A percentile compares a stretch with the other conserved stretches of the same genome.
These are phyloP conservation scores for Macrostomum cliftonense DNA, from an alignment of 2,888 invertebrate genomes.

Conservation along the genomic window DNA sequence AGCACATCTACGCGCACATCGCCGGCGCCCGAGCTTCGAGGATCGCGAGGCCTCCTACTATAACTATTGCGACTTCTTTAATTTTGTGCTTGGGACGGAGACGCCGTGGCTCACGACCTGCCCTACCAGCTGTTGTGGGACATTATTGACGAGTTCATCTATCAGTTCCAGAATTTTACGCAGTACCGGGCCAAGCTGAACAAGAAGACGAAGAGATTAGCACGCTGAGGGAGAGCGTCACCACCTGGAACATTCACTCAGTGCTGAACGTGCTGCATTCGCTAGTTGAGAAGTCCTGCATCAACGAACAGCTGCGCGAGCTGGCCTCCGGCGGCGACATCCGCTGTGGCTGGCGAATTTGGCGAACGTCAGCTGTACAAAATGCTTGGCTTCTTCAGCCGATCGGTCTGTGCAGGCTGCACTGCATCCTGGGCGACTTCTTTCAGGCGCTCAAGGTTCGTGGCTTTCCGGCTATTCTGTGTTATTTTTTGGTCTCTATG, in stretches of 20 bases:
- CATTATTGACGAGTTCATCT: slow-evolving; percentile 95
- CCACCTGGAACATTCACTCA: slow-evolving; percentile 89
- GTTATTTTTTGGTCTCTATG: too few relatives aligned
- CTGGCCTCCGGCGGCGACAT: slow-evolving; percentile 39
- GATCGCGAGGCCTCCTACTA: slow-evolving; percentile 85
- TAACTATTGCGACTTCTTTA: slow-evolving; percentile 93
- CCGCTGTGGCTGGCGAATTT: slow-evolving; percentile 84
- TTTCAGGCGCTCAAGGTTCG: slow-evolving; percentile 90
- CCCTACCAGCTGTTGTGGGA: slow-evolving; percentile 99
- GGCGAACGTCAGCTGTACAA: slow-evolving; percentile 88
- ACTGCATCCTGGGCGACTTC: slow-evolving; percentile 89
- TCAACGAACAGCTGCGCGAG: slow-evolving; percentile 85
- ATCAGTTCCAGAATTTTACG: slow-evolving; percentile 48
- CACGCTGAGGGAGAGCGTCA: slow-evolving; percentile 52
- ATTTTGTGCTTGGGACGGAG: slow-evolving; percentile 72
- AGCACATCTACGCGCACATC: slow-evolving; percentile 84
- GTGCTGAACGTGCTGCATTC: slow-evolving; percentile 92
- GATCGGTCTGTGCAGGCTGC: slow-evolving; percentile 77
- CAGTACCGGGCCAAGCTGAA: slow-evolving; percentile 58
- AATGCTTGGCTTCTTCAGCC: slow-evolving; percentile 94
- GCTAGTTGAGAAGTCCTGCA: slow-evolving; percentile 81
- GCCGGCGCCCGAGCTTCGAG: slow-evolving; percentile 64
- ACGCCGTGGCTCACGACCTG: slow-evolving; percentile 62
- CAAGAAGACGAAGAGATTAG: slow-evolving; percentile 42
- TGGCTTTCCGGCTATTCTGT: too few relatives aligned